Percentiles rank a stretch among this genome's conserved stretches.
These are phyloP conservation scores for Montipora capricornis DNA, from an alignment of 64 coral and sea anemone genomes.

Conservation along the genomic window DNA sequence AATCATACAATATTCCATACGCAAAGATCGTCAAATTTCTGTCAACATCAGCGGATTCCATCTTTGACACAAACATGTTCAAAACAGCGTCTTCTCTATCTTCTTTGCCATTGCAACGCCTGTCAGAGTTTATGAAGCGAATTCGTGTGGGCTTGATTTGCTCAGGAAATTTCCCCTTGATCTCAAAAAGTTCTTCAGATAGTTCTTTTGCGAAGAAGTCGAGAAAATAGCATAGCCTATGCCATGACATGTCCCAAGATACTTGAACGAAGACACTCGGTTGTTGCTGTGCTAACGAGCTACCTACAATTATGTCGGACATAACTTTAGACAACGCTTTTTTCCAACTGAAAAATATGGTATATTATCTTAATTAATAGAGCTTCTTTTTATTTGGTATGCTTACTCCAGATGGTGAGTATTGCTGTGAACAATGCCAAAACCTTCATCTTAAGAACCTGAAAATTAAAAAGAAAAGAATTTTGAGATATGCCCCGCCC, in stretches of 20 bases:
- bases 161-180: neutral
- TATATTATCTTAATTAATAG: neutral
- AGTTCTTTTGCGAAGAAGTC: slow-evolving; percentile 34
- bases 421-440: neutral
- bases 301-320: neutral
- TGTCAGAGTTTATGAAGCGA: slow-evolving; percentile 13
- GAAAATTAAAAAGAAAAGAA: neutral
- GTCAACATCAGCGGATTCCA: slow-evolving; percentile 15
- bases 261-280: slow-evolving; percentile 44
- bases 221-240: slow-evolving; percentile 31
- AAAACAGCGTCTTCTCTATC: neutral
- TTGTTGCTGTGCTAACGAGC: neutral
- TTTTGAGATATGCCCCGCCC: neutral
- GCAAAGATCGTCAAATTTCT: slow-evolving; percentile 56
- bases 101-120: neutral
- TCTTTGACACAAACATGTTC: slow-evolving; percentile 40
- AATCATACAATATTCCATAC: slow-evolving; percentile 39
- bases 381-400: neutral
- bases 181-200: slow-evolving; percentile 31
- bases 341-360: too few species aligned
- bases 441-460: slow-evolving; percentile 19
- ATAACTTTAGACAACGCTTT: neutral
- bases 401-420: neutral
- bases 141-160: slow-evolving; percentile 2
- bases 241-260: slow-evolving; percentile 46